Evolutionary conservation across 2,888 invertebrate species (phyloP), one percentile per base, ranked within the genome.

Genomic region (Tryphoninae sp.): DNA sequence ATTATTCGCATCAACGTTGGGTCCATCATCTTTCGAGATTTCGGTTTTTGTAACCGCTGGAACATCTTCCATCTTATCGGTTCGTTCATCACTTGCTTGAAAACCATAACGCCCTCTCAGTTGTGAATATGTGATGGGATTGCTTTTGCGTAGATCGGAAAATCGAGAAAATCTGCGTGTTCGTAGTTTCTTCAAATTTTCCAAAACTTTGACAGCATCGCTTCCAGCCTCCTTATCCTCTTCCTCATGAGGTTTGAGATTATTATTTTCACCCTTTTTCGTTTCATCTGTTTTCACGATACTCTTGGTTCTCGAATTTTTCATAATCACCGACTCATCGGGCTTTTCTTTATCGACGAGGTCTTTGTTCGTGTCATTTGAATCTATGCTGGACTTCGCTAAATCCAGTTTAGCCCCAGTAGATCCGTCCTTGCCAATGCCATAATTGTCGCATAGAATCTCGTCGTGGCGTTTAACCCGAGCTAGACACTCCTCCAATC

Each of bases 361-460:
- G 16, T 49, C n/a, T 51, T 59, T 61, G 22, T 23, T 58, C 61
- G 55, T 67, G 9, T 62, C 40, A 23, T 19, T 65, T 72, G 80
- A 78, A 85, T 86, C 85, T 85, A 81, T 65, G 72, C 86, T 84
- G 83, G 87, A 82, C 78, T 78, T 85, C 85, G 87, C 89, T 90
- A 89, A 87, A 89, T 78, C 77, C 40, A 62, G 84, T 89, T 87
- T 90, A 90, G 89, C 88, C 87, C 86, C 87, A 88, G 89, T 85
- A 90, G 90, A 88, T 83, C 84, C 88, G 62, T 67, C 55, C 45
- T 80, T 80, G 11, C 84, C 78, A 67, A 87, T 85, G 2, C 86
- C 87, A 68, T 88, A 89, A 77, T 87, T 88, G 26, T 86, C 86
- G 6, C 85, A 85, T 11, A 89, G 87, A 40, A 84, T 64, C 72